Percentiles rank a stretch among this genome's conserved stretches.
These are phyloP conservation scores for Aphodius granarius DNA, from an alignment of 2,888 invertebrate genomes.

Conservation along the genomic window DNA sequence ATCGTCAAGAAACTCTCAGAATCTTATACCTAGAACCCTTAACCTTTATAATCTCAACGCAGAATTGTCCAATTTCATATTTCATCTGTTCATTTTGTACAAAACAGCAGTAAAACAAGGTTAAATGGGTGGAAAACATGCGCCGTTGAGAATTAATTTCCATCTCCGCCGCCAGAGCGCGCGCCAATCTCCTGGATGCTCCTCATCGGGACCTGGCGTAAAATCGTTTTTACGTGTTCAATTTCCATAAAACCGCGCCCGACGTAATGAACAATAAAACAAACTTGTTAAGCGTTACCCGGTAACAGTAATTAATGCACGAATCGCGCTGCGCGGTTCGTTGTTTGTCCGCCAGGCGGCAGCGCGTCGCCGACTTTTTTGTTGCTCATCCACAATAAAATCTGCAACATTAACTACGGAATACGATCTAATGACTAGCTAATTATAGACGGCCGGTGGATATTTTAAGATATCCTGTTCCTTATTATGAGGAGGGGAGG, in stretches of 20 bases:
- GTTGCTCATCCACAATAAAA: constrained; percentile 3
- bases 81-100: too few relatives aligned
- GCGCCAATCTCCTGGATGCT: not conserved
- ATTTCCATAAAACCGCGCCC: not conserved
- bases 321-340: not conserved
- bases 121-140: not conserved
- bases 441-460: not conserved
- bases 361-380: not conserved
- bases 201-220: not conserved
- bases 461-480: constrained; percentile 7
- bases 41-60: too few relatives aligned
- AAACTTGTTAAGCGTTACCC: not conserved
- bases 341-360: not conserved
- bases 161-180: not conserved
- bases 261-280: not conserved
- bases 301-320: not conserved
- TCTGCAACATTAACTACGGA: not conserved
- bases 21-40: too few relatives aligned
- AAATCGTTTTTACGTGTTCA: not conserved
- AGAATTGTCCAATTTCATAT: too few relatives aligned
- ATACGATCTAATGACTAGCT: constrained; percentile 7
- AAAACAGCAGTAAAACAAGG: not conserved
- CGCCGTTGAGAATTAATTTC: not conserved
- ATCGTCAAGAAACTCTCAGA: too few relatives aligned
- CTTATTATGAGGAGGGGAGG: not conserved